Base-by-base conservation (phyloP, 2,113 vertebrate species). In the Mesitornis unicolor region DNA sequence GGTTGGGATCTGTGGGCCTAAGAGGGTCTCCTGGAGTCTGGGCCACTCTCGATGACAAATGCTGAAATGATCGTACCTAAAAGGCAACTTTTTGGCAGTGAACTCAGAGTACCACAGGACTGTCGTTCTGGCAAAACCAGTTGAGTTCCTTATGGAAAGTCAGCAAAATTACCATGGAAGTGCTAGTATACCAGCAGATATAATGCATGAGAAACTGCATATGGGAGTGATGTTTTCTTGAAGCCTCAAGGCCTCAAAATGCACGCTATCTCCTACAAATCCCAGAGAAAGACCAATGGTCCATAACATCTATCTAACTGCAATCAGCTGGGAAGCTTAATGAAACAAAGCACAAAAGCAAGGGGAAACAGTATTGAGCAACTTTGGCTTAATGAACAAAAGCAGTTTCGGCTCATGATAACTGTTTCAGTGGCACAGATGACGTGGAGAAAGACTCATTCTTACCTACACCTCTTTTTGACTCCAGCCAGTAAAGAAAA, bases 331-430 rank as follows among this genome's bases (percentile, higher is more conserved):
- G 11, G 17, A 31, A 59, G 36, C 50, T 54, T 13, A 74, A 67
- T 29, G 3, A 56, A 94, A 50, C 2, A 53, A 57, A 89, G 21
- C 0, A 2, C 21, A 69, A 75, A 92, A 47, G 4, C 13, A 53
- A 63, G 38, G n/a, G 16, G 40, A 36, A 89, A 59, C 1, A 3
- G 12, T 81, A 64, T 6, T 40, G 42, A 86, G 60, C 79, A 96
- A 84, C 90, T 96, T 96, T 96, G 95, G 90, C 93, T 96, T 95
- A 96, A 96, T 92, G 90, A 93, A 92, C 90, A 81, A 9, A 63
- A 67, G 28, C n/a, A 87, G 18, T 54, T 69, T 14, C 1, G 5
- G 43, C 38, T 70, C 51, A n/a, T 42, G 35, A 4, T 31, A 68
- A 50, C 59, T 3, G 5, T 17, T 79, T 25, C 12, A 42, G 51